Evolutionary conservation across 53 echinoderm and acorn worm species (phyloP), one percentile per base, ranked within the genome.

Genomic region (Actinopyga echinites): DNA sequence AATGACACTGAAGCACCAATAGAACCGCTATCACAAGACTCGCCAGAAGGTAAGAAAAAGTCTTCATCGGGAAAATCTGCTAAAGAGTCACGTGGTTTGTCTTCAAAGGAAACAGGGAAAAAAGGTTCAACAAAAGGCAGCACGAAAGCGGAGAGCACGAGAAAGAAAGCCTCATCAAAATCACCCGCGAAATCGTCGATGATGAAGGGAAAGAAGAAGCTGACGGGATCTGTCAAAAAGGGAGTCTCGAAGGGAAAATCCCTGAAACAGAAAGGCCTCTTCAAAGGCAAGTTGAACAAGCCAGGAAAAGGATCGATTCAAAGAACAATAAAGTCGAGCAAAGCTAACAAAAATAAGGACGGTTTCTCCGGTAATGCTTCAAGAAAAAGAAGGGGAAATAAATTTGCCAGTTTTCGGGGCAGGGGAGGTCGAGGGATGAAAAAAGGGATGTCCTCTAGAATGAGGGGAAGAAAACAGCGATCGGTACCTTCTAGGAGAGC

Each of bases 11-110:
- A 54, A 36, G 34, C 56, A 19, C 30, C 57, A 71, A 65, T 38
- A 26, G 85, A 53, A 0, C 69, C 55, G 20, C 5, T 67, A 6
- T 21, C 19, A 4, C 26, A 79, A 6, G 79, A 58, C 32, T 21
- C 75, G 28, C 45, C 84, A 67, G 84, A 84, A 10, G 60, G 79
- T 57, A 83, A 90, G 82, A 34, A 81, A 23, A 82, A 82, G 82
- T 42, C 80, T 66, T 71, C 89, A 2, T 23, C 71, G 24, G 73
- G 85, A 40, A 73, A 71, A 53, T 28, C 60, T 2, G 30, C 75
- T 30, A 75, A 28, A 74, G 17, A 66, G 10, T 84, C 79, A 1
- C 57, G 68, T 54, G 32, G 65, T 25, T 64, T 67, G 36, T 79
- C 84, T 5, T 65, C n/a, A 19, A 87, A 86, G 58, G 69, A 85